Conservation (phyloP, 2,888 invertebrate genomes). For the Colletes collaris region DNA sequence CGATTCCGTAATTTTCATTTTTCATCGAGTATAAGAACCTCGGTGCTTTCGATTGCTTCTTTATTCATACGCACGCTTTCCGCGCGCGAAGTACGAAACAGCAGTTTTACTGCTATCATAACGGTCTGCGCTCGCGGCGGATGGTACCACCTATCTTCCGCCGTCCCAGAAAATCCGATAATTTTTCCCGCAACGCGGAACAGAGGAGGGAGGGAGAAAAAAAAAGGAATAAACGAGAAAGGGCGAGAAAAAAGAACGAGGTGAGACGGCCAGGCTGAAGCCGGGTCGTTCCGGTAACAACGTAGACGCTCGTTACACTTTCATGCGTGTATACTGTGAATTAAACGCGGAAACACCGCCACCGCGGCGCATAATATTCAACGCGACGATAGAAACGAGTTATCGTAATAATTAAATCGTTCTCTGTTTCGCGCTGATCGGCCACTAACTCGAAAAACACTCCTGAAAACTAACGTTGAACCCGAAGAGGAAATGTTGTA, state of each 20-base stretch:
- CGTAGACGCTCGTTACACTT: constrained; percentile 58
- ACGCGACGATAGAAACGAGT: constrained; percentile 38
- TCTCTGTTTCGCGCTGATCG: neutral
- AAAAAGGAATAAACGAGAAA: constrained; percentile 31
- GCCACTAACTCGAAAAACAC: constrained; percentile 1
- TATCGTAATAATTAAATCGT: constrained; percentile 38
- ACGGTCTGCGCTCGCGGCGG: constrained; percentile 30
- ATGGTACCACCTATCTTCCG: constrained; percentile 52
- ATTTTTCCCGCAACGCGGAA: constrained; percentile 60
- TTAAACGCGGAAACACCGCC: constrained; percentile 37
- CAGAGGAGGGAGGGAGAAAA: constrained; percentile 23
- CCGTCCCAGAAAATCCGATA: constrained; percentile 68
- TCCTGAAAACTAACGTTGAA: no score
- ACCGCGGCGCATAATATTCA: constrained; percentile 33
- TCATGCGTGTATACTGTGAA: constrained; percentile 41
- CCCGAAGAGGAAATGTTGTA: no score
- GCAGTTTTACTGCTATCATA: constrained; percentile 54
- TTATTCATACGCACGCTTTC: neutral
- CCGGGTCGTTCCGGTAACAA: constrained; percentile 64
- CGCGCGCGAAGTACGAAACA: constrained; percentile 17
- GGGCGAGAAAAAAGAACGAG: constrained; percentile 37
- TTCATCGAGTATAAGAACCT: neutral
- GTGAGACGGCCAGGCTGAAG: constrained; percentile 53
- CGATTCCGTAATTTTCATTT: neutral
- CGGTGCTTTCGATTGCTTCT: neutral